Evolutionary conservation across 2,797 vertebrate species (phyloP).

Genomic region (Scolopax rusticola): DNA sequence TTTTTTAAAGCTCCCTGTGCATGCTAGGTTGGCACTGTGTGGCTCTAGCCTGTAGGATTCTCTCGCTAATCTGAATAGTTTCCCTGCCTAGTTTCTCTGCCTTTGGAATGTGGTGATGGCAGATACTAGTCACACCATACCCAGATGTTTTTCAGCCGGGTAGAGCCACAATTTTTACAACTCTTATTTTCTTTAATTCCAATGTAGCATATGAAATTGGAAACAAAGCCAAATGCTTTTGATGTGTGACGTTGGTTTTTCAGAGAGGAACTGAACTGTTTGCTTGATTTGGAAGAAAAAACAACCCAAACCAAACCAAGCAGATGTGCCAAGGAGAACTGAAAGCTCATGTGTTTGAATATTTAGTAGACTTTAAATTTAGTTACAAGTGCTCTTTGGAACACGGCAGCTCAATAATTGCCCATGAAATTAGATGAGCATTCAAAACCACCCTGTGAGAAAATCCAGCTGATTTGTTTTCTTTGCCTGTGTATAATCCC

Average conservation of each 20-base stretch:
- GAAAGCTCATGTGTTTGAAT: not conserved
- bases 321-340: not conserved
- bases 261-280: not conserved
- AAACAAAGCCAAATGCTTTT: not conserved
- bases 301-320: not conserved
- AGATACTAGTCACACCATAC: not conserved
- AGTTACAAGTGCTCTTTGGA: not conserved
- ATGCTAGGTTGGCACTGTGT: fast-evolving
- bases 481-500: not conserved
- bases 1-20: not conserved
- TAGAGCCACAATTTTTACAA: not conserved
- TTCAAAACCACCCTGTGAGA: not conserved
- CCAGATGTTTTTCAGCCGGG: fast-evolving
- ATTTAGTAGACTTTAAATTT: not conserved
- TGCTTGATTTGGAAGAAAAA: not conserved
- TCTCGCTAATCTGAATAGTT: not conserved
- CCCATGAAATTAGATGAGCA: not conserved
- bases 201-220: not conserved
- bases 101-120: not conserved
- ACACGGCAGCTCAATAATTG: not conserved
- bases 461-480: not conserved
- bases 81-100: not conserved
- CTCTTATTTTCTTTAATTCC: not conserved
- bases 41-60: not conserved
- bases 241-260: not conserved